Percentiles rank a stretch among this genome's conserved stretches.
phyloP scores from a whole-genome alignment of 1,140 invertebrate genomes.

The Bombus ignitus region DNA sequence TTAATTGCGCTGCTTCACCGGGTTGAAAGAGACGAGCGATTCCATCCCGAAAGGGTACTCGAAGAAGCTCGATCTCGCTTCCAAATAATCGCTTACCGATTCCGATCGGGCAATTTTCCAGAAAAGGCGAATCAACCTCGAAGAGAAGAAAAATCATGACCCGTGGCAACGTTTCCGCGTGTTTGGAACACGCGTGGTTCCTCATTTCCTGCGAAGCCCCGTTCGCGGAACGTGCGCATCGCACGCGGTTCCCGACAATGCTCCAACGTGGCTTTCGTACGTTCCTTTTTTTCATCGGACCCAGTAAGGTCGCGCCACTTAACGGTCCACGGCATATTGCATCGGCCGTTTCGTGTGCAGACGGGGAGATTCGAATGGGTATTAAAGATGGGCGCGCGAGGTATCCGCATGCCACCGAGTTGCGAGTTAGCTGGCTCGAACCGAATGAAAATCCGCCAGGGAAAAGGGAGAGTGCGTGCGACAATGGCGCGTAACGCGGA shows the following conservation, averaged over 20 bases:
- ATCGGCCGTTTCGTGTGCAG: constrained; percentile 62
- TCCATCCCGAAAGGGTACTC: too few relatives aligned
- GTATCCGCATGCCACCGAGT: constrained; percentile 52
- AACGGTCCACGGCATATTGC: constrained; percentile 74
- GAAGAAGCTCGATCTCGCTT: background rate
- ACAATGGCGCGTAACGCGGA: constrained; percentile 62
- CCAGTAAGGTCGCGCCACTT: constrained; percentile 76
- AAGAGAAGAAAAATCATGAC: background rate
- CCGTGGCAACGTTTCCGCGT: constrained; percentile 15
- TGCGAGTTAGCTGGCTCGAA: background rate
- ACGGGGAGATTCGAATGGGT: constrained; percentile 62
- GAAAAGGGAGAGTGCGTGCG: constrained; percentile 33
- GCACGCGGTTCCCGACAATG: constrained; percentile 39
- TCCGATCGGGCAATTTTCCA: background rate
- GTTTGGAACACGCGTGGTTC: background rate
- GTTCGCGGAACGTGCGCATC: background rate
- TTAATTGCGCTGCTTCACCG: background rate
- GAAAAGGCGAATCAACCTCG: background rate
- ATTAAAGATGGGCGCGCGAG: constrained; percentile 57
- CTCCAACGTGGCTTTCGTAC: constrained; percentile 15
- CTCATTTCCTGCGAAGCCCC: background rate
- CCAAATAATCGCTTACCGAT: background rate
- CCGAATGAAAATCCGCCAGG: background rate
- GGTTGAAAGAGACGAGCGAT: background rate
- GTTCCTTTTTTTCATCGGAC: constrained; percentile 51